Base-by-base conservation (phyloP, 2,888 invertebrate genomes). In the Pharmacophagus antenor region DNA sequence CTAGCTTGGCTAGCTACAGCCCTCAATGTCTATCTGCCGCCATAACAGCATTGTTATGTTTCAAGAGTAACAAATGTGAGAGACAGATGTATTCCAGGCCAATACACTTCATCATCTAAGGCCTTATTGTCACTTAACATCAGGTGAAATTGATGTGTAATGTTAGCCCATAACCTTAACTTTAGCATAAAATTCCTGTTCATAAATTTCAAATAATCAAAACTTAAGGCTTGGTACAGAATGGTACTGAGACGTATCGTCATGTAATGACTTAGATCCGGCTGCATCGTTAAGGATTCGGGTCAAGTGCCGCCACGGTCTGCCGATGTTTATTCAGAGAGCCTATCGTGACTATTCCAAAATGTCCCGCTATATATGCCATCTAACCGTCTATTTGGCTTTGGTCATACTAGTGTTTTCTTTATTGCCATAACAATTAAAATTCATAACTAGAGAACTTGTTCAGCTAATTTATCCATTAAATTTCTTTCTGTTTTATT, bases 281-380 rank as follows among this genome's bases (percentile, higher is more conserved):
- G 55, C 22, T 22, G 21, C 44, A 55, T 47, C 47, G 37, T 55
- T 37, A 47, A 47, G 31, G 37, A 56, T 37, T 48, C 56, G 25
- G 56, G 41, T 56, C 56, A 48, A 48, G 37, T 48, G 18, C 21
- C 12, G 48, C 21, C 22, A 48, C 56, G 48, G 48, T 22, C 47
- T 12, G 37, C n/a, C 47, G 48, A 21, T 23, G 48, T 56, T 56
- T 56, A 56, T 48, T 56, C 56, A 48, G 48, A 21, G 37, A 41
- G 56, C 37, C 22, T 41, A 56, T 48, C 37, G 18, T 23, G 47
- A 37, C 47, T 22, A 8, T n/a, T 42, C 42, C 42, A 42, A 42
- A 31, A 47, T n/a, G 47, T 17, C 20, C 15, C 4, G 5, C 1
- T 42, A 42, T 17, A 18, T 42, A 18, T 6, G 4, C 42, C 8